Percentiles rank a stretch among this genome's conserved stretches.
These are phyloP conservation scores for Ctenochaetus hawaiiensis DNA, from an alignment of 2,797 vertebrate species.

Conservation along the genomic window DNA sequence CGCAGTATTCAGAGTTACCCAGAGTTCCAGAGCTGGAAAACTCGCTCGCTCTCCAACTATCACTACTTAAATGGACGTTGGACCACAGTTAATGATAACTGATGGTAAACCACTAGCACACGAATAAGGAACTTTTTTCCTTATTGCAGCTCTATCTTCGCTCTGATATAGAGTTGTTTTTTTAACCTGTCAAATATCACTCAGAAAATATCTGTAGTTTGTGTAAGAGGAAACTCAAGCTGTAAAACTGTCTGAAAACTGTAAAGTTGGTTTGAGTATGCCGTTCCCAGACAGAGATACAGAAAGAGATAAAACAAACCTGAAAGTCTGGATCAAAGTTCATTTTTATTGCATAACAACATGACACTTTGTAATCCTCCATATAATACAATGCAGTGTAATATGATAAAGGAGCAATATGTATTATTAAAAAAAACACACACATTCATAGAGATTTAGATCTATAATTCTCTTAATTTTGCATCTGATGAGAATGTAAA, in stretches of 20 bases:
- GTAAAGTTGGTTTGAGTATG: background rate
- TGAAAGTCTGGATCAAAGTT: background rate
- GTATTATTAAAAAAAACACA: too few species aligned
- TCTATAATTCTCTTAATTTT: too few species aligned
- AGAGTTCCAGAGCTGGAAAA: background rate
- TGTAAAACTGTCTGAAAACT: background rate
- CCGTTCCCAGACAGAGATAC: background rate
- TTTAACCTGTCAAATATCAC: background rate
- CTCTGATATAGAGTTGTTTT: background rate
- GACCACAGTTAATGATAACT: background rate
- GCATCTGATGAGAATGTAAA: too few species aligned
- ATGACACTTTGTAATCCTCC: too few species aligned
- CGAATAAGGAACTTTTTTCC: background rate
- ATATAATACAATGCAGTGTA: too few species aligned
- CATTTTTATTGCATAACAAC: too few species aligned
- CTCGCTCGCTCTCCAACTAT: background rate
- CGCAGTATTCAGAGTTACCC: constrained; percentile 11
- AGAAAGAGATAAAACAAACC: background rate
- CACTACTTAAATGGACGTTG: background rate
- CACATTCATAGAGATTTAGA: too few species aligned
- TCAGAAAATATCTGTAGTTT: background rate
- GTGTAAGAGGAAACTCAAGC: too few species aligned
- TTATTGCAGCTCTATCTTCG: too few species aligned
- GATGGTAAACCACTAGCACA: background rate
- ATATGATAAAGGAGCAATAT: too few species aligned